Base-by-base conservation (phyloP, 2,888 invertebrate genomes). In the Cheilosia soror region DNA sequence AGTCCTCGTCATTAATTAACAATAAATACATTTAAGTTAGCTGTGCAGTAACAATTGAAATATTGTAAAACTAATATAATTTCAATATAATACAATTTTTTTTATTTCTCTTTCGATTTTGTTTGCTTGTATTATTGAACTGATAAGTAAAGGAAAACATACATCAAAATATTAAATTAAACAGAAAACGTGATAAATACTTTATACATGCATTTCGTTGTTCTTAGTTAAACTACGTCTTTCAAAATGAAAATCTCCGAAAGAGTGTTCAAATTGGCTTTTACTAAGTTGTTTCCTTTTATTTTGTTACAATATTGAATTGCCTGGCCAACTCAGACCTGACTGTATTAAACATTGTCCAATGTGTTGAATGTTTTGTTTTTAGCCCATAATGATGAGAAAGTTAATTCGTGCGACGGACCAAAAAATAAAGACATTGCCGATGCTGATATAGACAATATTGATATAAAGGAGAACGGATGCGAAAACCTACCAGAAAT, bases 361-460 rank as follows among this genome's bases (percentile, higher is more conserved):
- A 73, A 79, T 69, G 57, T 57, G 69, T 71, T 71, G 51, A 63
- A 69, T 84, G 6, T 66, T 81, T 81, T 81, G 81, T 72, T 85
- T 85, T 29, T 57, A 85, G 85, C 49, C 29, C 31, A 9, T 55
- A 65, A 53, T 55, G 76, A 68, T 33, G 66, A 37, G 9, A 63
- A 29, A 9, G 20, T 49, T 11, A 33, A 60, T 49, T 25, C 29
- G 25, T 27, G 2, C 15, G 71, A 71, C 1, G 31, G 5, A 5
- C 31, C 44, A 5, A 40, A 29, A n/a, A 42, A 33, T 15, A 68
- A 42, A 6, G 44, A 11, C 37, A 58, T 27, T 47, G 27, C 37
- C 5, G 62, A 47, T n/a, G 58, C 31, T 33, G 62, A 68, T 2
- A 25, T 37, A 3, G 58, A 58, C 20, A 42, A 40, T 7, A 20